Conservation (phyloP, 2,888 invertebrate species). For the Xestia xanthographa region DNA sequence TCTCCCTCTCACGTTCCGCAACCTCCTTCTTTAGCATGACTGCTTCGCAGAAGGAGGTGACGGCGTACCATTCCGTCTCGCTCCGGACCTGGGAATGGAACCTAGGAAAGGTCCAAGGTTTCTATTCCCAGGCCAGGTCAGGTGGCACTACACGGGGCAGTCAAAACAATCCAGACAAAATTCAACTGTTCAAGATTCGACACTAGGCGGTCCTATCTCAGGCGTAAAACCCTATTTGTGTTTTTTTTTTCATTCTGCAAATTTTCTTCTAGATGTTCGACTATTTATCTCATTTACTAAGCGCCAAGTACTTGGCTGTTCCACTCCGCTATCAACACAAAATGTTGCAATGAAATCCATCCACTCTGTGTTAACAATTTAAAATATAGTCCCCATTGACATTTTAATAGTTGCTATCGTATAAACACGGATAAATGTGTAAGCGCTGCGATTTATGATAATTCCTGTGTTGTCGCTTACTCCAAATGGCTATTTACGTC, state of each 20-base stretch:
- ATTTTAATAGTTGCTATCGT: constrained; percentile 47
- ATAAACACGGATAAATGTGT: constrained; percentile 45
- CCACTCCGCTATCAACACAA: constrained; percentile 11
- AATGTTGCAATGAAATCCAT: constrained; percentile 17
- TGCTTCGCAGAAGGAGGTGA: too few relatives aligned
- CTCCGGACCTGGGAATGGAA: too few relatives aligned
- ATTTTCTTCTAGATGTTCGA: background rate
- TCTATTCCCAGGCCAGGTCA: too few relatives aligned
- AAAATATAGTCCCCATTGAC: constrained; percentile 52
- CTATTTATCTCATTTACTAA: background rate
- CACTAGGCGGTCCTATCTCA: too few relatives aligned
- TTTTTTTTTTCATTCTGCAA: background rate
- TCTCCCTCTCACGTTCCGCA: too few relatives aligned
- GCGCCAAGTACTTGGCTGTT: background rate
- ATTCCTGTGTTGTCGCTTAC: constrained; percentile 49
- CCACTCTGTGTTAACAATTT: constrained; percentile 26
- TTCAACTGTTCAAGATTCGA: too few relatives aligned
- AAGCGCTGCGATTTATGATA: constrained; percentile 56
- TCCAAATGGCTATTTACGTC: constrained; percentile 51
- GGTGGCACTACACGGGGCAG: too few relatives aligned
- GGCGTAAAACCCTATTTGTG: too few relatives aligned
- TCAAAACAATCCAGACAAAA: too few relatives aligned
- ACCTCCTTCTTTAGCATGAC: too few relatives aligned
- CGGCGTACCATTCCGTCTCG: too few relatives aligned
- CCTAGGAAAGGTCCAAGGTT: too few relatives aligned